These are phyloP conservation scores for Anthopleura sola DNA, from an alignment of 64 coral and sea anemone species.

Conservation along the genomic window DNA sequence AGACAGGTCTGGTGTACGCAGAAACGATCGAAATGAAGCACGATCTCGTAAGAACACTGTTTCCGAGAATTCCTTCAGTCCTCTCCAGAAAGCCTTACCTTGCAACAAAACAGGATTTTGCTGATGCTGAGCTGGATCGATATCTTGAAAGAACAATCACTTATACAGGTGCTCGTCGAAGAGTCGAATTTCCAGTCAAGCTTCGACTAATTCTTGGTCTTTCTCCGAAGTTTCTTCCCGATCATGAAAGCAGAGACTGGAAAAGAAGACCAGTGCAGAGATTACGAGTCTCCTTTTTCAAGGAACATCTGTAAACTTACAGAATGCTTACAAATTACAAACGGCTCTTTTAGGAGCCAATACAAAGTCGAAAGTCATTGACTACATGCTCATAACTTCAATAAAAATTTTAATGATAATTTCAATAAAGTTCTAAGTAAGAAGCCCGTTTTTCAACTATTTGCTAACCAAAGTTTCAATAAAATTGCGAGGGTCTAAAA, in stretches of 20 bases:
- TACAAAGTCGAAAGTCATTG: not conserved
- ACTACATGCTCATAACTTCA: not conserved
- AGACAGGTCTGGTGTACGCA: too few relatives aligned
- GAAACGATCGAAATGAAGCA: too few relatives aligned
- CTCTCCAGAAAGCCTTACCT: too few relatives aligned
- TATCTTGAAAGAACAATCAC: not conserved
- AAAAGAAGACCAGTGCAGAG: not conserved
- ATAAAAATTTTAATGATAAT: too few relatives aligned
- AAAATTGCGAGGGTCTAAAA: too few relatives aligned
- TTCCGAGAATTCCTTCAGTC: too few relatives aligned
- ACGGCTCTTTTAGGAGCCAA: not conserved
- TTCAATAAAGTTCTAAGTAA: too few relatives aligned
- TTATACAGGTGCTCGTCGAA: not conserved
- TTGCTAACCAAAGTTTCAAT: too few relatives aligned
- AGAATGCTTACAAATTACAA: not conserved
- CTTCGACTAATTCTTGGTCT: not conserved
- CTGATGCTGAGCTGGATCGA: too few relatives aligned
- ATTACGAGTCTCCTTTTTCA: not conserved
- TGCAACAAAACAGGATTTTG: too few relatives aligned
- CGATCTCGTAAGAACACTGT: too few relatives aligned
- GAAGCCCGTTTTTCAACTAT: too few relatives aligned
- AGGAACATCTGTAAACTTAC: not conserved
- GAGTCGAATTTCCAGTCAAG: not conserved
- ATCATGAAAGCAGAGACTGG: not conserved
- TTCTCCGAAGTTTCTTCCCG: not conserved